These are phyloP conservation scores for Rhagium mordax DNA, from an alignment of 2,888 invertebrate species.

Conservation along the genomic window DNA sequence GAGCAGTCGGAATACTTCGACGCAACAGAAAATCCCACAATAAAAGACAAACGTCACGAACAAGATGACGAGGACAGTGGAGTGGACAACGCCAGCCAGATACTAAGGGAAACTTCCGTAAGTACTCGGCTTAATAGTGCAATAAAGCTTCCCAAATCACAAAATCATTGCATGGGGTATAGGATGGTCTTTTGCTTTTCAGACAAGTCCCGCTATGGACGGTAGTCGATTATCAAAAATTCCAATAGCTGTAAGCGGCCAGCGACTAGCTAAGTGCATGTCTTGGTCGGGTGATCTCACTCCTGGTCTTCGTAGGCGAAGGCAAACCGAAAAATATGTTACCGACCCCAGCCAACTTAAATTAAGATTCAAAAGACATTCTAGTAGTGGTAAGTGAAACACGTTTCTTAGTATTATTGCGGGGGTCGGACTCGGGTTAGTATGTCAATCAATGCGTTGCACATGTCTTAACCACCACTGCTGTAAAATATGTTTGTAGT, in stretches of 20 bases:
- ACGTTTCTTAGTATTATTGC: not conserved
- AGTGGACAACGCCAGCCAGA: constrained; percentile 69
- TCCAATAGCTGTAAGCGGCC: constrained; percentile 75
- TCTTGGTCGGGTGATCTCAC: constrained; percentile 78
- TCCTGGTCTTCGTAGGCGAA: constrained; percentile 83
- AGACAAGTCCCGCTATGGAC: constrained; percentile 66
- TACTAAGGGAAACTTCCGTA: constrained; percentile 67
- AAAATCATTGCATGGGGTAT: not conserved
- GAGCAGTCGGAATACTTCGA: constrained; percentile 87
- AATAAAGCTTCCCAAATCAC: not conserved
- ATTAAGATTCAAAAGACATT: constrained; percentile 82
- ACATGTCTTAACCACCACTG: not conserved
- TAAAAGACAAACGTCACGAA: constrained; percentile 66
- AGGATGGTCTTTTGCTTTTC: constrained; percentile 36
- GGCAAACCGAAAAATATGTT: constrained; percentile 87
- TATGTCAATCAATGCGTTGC: not conserved
- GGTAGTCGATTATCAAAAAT: constrained; percentile 75
- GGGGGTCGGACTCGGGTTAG: not conserved
- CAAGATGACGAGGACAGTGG: constrained; percentile 69
- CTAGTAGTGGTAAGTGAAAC: constrained; percentile 60
- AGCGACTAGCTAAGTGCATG: constrained; percentile 79
- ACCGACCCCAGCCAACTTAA: constrained; percentile 88
- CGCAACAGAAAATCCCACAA: constrained; percentile 78
- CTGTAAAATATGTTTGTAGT: not conserved
- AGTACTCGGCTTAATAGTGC: constrained; percentile 44